phyloP scores from a whole-genome alignment of 2,888 invertebrate genomes.

The Drosophila siamana region DNA sequence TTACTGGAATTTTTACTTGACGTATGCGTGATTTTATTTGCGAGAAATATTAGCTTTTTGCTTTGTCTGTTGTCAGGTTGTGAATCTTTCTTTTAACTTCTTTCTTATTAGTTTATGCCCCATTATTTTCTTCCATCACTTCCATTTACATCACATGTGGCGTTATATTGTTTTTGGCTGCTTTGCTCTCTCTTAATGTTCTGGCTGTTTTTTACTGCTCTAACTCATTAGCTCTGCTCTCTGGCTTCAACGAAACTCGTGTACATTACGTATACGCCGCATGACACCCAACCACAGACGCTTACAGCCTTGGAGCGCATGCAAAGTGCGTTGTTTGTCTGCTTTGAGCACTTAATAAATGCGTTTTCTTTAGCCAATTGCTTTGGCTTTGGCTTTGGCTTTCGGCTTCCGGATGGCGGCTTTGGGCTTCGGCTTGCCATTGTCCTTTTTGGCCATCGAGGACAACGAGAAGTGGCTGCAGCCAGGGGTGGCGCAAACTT shows the following conservation, averaged over 20 bases:
- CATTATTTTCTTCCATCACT: too few relatives aligned
- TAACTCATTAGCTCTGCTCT: too few relatives aligned
- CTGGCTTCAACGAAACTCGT: too few relatives aligned
- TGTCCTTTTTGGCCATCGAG: background rate
- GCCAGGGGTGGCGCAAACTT: constrained; percentile 10
- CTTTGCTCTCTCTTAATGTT: too few relatives aligned
- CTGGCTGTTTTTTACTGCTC: too few relatives aligned
- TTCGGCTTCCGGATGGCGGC: constrained; percentile 1
- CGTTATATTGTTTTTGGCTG: too few relatives aligned
- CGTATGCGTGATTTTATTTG: background rate
- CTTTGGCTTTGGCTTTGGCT: constrained; percentile 10
- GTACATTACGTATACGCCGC: constrained; percentile 30
- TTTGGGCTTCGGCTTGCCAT: background rate
- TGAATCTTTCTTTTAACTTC: too few relatives aligned
- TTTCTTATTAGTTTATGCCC: too few relatives aligned
- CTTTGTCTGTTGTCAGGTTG: too few relatives aligned
- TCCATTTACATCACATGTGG: too few relatives aligned
- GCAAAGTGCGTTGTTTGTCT: constrained; percentile 28
- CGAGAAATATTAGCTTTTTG: too few relatives aligned
- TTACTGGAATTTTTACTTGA: background rate
- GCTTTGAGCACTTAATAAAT: constrained; percentile 19
- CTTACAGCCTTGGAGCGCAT: too few relatives aligned
- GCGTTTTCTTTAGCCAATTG: constrained; percentile 16
- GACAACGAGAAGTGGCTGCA: background rate
- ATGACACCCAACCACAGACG: background rate